phyloP scores from a whole-genome alignment of 2,797 vertebrate species.

The Chromis chromis region DNA sequence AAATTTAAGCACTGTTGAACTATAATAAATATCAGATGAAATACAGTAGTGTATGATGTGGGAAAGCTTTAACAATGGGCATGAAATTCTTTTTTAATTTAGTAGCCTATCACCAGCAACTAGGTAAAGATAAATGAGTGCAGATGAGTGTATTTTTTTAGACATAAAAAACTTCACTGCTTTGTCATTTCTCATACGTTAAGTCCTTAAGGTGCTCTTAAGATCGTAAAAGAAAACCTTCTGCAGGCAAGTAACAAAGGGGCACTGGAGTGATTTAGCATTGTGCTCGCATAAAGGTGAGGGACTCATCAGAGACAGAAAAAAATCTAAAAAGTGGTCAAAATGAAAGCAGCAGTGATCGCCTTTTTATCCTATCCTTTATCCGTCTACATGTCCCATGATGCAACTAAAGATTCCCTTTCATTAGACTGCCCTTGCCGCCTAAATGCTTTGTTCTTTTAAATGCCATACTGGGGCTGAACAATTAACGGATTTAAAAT shows the following conservation, averaged over 20 bases:
- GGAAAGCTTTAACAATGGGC: not conserved
- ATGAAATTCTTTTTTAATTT: not conserved
- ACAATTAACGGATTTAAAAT: no score
- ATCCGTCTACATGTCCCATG: conserved; percentile 2
- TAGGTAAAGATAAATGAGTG: not conserved
- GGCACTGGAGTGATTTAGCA: conserved; percentile 9
- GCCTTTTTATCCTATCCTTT: conserved; percentile 7
- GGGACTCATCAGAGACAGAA: conserved; percentile 8
- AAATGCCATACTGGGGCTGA: not conserved
- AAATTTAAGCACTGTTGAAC: conserved; percentile 5
- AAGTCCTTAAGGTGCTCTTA: conserved; percentile 4
- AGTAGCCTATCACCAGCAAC: not conserved
- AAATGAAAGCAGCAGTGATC: not conserved
- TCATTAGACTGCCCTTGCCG: not conserved
- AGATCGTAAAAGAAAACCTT: not conserved
- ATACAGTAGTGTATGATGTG: not conserved
- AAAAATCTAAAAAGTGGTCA: not conserved
- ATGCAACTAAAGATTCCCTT: not conserved
- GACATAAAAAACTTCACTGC: no score
- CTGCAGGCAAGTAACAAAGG: not conserved
- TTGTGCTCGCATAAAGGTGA: not conserved
- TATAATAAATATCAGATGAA: conserved; percentile 2
- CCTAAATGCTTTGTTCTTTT: not conserved
- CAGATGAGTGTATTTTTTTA: not conserved
- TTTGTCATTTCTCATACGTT: not conserved